Conservation (phyloP, 2,113 vertebrate species). For the Anguilla rostrata region DNA sequence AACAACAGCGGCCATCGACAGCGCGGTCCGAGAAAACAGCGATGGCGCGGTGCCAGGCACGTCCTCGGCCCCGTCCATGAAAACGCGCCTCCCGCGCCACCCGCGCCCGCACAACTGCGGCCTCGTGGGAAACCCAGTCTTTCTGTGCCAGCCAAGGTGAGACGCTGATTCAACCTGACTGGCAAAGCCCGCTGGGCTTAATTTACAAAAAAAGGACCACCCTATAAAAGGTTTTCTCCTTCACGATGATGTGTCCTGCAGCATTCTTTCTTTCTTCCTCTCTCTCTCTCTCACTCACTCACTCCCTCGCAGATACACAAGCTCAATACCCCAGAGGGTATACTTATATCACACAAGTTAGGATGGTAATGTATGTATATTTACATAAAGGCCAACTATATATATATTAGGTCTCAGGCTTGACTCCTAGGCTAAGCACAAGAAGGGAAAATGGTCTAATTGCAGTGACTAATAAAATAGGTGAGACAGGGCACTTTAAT, state of each 20-base stretch:
- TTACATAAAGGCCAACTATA: conserved; percentile 40
- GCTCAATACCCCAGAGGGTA: conserved; percentile 28
- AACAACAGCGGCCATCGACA: background rate
- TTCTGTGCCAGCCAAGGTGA: conserved; percentile 12
- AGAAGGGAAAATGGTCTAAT: conserved; percentile 44
- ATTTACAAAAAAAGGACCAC: conserved; percentile 44
- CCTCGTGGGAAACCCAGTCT: background rate
- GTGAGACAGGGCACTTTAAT: conserved; percentile 35
- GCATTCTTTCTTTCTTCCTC: conserved; percentile 26
- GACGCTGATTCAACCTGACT: conserved; percentile 44
- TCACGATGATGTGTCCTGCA: conserved; percentile 35
- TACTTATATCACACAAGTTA: conserved; percentile 23
- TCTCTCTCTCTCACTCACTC: background rate
- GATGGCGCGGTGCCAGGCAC: background rate
- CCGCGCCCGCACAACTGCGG: background rate
- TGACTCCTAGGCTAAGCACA: conserved; percentile 37
- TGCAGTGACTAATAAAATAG: conserved; percentile 38
- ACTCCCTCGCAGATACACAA: background rate
- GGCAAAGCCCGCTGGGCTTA: conserved; percentile 42
- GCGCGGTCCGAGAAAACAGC: background rate
- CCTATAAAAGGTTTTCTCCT: conserved; percentile 36
- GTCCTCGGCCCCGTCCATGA: background rate
- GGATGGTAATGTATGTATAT: conserved; percentile 18
- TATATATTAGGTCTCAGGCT: conserved; percentile 27
- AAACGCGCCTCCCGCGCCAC: background rate